Conservation (phyloP, 2,888 invertebrate species). For the Drosophila subquinaria region DNA sequence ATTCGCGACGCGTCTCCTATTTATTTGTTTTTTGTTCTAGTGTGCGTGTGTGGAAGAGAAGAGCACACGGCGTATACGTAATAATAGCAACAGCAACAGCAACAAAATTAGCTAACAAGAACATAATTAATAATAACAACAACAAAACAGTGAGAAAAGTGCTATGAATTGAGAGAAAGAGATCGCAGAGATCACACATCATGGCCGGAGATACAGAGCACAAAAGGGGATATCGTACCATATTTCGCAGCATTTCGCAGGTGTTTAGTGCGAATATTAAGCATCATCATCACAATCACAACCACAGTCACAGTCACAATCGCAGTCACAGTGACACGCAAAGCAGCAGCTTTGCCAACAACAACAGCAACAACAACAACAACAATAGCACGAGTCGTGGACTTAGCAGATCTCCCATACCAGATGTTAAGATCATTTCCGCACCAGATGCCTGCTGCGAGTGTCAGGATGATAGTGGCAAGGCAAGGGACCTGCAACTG, state of each 20-base stretch:
- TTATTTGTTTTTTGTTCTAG: neutral
- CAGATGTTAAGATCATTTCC: neutral
- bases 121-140: conserved; percentile 11
- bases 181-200: conserved; percentile 1
- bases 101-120: conserved; percentile 6
- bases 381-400: conserved; percentile 4
- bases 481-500: conserved; percentile 16
- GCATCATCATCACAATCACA: conserved; percentile 17
- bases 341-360: conserved; percentile 18
- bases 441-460: conserved; percentile 26
- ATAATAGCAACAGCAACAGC: conserved; percentile 14
- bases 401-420: neutral
- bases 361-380: conserved; percentile 15
- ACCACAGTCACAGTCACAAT: conserved; percentile 24
- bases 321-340: conserved; percentile 32
- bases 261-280: conserved; percentile 72
- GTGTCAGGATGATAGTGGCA: conserved; percentile 28
- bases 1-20: conserved; percentile 13
- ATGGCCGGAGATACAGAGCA: conserved; percentile 71
- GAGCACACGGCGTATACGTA: conserved; percentile 10
- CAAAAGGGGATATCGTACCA: conserved; percentile 71
- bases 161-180: conserved; percentile 39
- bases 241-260: conserved; percentile 83
- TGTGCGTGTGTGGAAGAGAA: conserved; percentile 10
- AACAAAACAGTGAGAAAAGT: conserved; percentile 16